Evolutionary conservation across 2,113 vertebrate genomes (phyloP), one percentile per base, ranked within the genome.

Genomic region (Merops nubicus): DNA sequence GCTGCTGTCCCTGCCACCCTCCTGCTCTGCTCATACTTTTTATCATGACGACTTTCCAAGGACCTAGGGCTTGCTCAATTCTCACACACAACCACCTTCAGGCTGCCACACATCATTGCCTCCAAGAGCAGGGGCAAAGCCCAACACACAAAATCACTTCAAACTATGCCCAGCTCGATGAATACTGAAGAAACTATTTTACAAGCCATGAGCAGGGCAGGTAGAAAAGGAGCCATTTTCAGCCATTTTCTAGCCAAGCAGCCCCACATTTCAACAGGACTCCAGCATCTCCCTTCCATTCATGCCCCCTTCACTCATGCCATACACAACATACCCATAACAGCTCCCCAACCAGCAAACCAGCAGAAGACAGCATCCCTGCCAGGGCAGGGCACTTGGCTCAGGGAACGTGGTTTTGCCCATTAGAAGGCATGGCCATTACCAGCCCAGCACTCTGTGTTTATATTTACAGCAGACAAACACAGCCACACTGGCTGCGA

Each of bases 381-480:
- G 79, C 67, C 95, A 80, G 47, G 70, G 69, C 80, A 93, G 51
- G 50, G 70, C 47, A 31, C 38, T 22, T 64, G 26, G 89, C 79
- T 88, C 36, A 8, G 72, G 73, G 91, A 96, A 88, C 23, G 47
- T 18, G 5, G 36, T 20, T 82, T 40, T 82, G 29, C 64, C 94
- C 76, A 29, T 85, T 81, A 85, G 38, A 65, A 80, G 92, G 78
- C 88, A 70, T 0, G 0, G 51, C 51, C 73, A 56, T 86, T 85
- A 91, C 15, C 91, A 94, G 91, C 38, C 42, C 20, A 89, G 38
- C 70, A 11, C 60, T 85, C 90, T 62, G 20, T 43, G 80, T 86
- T 85, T 92, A 15, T 88, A 92, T 94, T 94, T 93, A 79, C 0
- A 91, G 96, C 89, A 94, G 72, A 47, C 88, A 76, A 54, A 70